Conservation (phyloP, 2,113 vertebrate species). For the Pelobates fuscus region DNA sequence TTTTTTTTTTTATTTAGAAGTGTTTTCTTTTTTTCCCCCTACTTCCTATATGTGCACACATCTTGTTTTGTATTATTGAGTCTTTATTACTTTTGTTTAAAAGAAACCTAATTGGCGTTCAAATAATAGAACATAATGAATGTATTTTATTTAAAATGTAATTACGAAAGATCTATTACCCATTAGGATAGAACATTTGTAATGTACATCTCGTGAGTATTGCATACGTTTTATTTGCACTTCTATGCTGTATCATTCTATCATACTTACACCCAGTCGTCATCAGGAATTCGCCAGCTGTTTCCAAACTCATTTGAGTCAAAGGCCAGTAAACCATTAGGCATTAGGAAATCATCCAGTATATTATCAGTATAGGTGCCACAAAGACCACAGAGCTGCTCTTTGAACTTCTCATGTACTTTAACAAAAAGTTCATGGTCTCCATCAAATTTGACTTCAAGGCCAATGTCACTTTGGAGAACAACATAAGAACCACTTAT, state of each 20-base stretch:
- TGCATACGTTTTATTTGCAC: not conserved
- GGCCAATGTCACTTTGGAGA: slow-evolving; percentile 68
- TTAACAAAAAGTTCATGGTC: slow-evolving; percentile 70
- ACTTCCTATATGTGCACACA: too few relatives aligned
- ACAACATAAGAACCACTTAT: slow-evolving; percentile 62
- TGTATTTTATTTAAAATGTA: too few relatives aligned
- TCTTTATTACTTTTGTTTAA: too few relatives aligned
- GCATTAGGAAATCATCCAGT: slow-evolving; percentile 79
- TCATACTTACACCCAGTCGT: slow-evolving; percentile 13
- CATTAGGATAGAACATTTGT: too few relatives aligned
- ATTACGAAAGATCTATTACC: too few relatives aligned
- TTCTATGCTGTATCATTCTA: not conserved
- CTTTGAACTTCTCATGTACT: slow-evolving; percentile 68
- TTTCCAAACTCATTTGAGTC: slow-evolving; percentile 76
- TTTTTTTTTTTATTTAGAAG: too few relatives aligned
- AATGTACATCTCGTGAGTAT: too few relatives aligned
- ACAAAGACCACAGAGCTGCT: slow-evolving; percentile 79
- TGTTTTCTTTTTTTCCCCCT: too few relatives aligned
- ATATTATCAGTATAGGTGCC: slow-evolving; percentile 80
- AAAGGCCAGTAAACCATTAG: slow-evolving; percentile 67
- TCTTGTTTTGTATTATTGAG: too few relatives aligned
- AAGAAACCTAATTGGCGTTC: too few relatives aligned
- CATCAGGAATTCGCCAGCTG: slow-evolving; percentile 81
- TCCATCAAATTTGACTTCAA: slow-evolving; percentile 68
- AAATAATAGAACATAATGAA: too few relatives aligned